phyloP scores from a whole-genome alignment of 2,888 invertebrate species.

The Gymnosoma rotundatum region DNA sequence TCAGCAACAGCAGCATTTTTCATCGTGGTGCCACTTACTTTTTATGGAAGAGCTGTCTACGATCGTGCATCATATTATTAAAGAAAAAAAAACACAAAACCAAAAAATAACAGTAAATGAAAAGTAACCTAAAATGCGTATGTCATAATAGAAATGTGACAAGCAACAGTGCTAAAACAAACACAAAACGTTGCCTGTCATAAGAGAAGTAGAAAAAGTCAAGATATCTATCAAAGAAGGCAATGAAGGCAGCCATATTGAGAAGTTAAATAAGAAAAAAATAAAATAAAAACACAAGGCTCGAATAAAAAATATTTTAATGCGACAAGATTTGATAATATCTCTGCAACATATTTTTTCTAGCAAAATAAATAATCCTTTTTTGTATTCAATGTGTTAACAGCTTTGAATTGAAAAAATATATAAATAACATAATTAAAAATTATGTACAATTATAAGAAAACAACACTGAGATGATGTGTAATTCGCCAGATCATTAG shows the following conservation, averaged over 20 bases:
- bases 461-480: slow-evolving; percentile 23
- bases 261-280: slow-evolving; percentile 19
- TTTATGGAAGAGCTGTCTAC: slow-evolving; percentile 7
- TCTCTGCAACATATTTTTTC: not conserved
- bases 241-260: slow-evolving; percentile 30
- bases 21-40: slow-evolving; percentile 23
- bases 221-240: slow-evolving; percentile 19
- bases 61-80: slow-evolving; percentile 26
- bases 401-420: not conserved
- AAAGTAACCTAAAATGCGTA: slow-evolving; percentile 63
- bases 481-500: slow-evolving; percentile 50
- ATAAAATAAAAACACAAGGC: not conserved
- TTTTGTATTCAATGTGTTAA: too few species aligned
- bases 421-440: not conserved
- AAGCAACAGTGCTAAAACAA: slow-evolving; percentile 28
- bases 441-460: not conserved
- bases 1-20: not conserved
- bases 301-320: slow-evolving; percentile 40
- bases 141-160: slow-evolving; percentile 53
- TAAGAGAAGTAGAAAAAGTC: slow-evolving; percentile 25
- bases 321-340: slow-evolving; percentile 51
- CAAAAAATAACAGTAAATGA: slow-evolving; percentile 55
- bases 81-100: not conserved
- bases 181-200: slow-evolving; percentile 55
- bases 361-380: not conserved